Base-by-base conservation (phyloP, 1,140 invertebrate species). In the Tetramorium parvispinum region DNA sequence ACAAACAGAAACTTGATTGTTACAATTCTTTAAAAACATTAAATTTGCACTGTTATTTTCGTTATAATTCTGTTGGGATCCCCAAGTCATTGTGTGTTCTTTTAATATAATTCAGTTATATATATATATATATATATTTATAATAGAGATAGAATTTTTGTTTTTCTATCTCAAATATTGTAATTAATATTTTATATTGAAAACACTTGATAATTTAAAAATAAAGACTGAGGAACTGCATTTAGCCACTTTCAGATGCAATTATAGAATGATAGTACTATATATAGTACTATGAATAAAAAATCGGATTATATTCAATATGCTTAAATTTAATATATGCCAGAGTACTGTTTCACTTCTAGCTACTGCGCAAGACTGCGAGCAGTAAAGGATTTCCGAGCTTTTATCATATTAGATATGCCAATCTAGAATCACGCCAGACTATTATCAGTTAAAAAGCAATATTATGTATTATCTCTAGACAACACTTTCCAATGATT, bases 341-440 rank as follows among this genome's bases (percentile, higher is more conserved):
- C 65, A 53, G 18, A 43, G 49, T 68, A 40, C 32, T 46, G 0
- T 18, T 75, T 46, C 51, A 21, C 43, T 70, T 49, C 3, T 65
- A 10, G 32, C 49, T 53, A 51, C 46, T 16, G 10, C 57, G 10
- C 24, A 63, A 76, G 55, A 82, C 76, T 86, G 21, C 1, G 6
- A 40, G n/a, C 1, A 49, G 18, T 46, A 21, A 77, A 55, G 11
- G 40, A 53, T 78, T 27, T 21, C 27, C 18, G 11, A 11, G 40
- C 66, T 86, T 86, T 88, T 86, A 89, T 88, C 49, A 53, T 2
- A 21, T 57, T 70, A 82, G 70, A 88, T 88, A 86, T 59, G 37
- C 63, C 55, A 85, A 86, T 89, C 90, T 91, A 85, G 83, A 83
- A 87, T 92, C 90, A 89, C 76, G 87, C 90, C 82, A 88, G 71